phyloP scores from a whole-genome alignment of 2,888 invertebrate genomes.

The Diarsia dahlii region DNA sequence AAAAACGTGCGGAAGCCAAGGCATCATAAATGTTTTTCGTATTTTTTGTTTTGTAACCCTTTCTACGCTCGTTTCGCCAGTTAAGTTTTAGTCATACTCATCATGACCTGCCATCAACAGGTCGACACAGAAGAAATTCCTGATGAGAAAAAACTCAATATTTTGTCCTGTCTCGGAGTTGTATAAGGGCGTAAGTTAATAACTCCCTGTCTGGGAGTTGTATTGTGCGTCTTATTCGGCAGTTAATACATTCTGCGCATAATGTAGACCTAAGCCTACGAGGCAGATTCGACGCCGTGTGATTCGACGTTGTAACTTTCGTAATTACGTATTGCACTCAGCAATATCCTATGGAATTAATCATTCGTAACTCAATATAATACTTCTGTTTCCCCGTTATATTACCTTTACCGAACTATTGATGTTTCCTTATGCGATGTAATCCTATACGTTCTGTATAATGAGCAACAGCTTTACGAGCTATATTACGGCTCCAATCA shows the following conservation, averaged over 20 bases:
- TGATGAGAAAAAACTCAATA: neutral
- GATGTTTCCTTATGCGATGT: conserved; percentile 26
- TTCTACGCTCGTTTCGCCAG: neutral
- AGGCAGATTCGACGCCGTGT: too few relatives aligned
- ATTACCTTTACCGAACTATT: neutral
- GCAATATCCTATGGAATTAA: neutral
- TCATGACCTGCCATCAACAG: neutral
- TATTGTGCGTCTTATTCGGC: neutral
- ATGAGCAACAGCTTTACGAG: conserved; percentile 20
- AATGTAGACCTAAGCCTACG: too few relatives aligned
- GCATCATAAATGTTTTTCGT: neutral
- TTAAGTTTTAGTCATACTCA: neutral
- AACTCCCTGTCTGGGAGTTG: too few relatives aligned
- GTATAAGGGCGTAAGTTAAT: too few relatives aligned
- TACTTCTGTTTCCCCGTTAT: neutral
- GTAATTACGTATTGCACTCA: too few relatives aligned
- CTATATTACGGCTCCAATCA: conserved; percentile 23
- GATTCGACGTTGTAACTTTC: too few relatives aligned
- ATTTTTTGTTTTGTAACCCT: neutral
- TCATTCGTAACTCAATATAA: neutral
- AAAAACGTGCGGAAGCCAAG: neutral
- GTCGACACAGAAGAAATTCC: neutral
- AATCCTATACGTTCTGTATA: conserved; percentile 20
- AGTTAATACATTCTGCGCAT: neutral
- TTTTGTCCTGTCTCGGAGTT: neutral